Percentiles rank a stretch among this genome's conserved stretches.
These are phyloP conservation scores for Clarias platycephalus DNA, from an alignment of 2,797 vertebrate species.

Conservation along the genomic window DNA sequence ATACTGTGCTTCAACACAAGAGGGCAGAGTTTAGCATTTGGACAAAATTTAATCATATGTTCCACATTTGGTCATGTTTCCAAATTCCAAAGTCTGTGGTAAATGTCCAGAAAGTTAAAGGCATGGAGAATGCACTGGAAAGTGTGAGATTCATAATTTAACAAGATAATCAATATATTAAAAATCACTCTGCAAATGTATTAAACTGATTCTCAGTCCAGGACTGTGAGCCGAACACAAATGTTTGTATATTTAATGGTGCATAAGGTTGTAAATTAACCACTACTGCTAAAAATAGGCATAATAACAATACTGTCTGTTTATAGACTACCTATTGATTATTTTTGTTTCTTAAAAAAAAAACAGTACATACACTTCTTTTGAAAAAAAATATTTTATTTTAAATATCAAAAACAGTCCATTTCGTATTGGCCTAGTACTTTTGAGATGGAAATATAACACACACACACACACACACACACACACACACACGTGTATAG, in stretches of 20 bases:
- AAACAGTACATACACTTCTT: background rate
- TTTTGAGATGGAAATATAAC: background rate
- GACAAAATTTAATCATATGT: background rate
- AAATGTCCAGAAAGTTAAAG: background rate
- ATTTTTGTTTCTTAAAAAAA: background rate
- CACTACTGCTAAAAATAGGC: background rate
- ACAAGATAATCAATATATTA: background rate
- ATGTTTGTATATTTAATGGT: background rate
- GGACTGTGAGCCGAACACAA: background rate
- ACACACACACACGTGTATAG: too few species aligned
- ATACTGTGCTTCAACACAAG: conserved; percentile 7
- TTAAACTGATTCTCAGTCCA: background rate
- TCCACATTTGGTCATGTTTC: background rate
- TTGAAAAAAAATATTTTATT: background rate
- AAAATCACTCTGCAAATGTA: too few species aligned
- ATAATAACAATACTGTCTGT: background rate
- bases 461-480: too few species aligned
- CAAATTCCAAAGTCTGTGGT: background rate
- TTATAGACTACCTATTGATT: background rate
- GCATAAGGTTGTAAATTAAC: too few species aligned
- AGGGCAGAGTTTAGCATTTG: conserved; percentile 28
- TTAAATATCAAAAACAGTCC: background rate
- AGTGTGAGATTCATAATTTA: background rate
- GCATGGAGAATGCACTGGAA: too few species aligned
- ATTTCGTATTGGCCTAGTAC: background rate